phyloP scores from a whole-genome alignment of 2,113 vertebrate species.

The Trinectes maculatus region DNA sequence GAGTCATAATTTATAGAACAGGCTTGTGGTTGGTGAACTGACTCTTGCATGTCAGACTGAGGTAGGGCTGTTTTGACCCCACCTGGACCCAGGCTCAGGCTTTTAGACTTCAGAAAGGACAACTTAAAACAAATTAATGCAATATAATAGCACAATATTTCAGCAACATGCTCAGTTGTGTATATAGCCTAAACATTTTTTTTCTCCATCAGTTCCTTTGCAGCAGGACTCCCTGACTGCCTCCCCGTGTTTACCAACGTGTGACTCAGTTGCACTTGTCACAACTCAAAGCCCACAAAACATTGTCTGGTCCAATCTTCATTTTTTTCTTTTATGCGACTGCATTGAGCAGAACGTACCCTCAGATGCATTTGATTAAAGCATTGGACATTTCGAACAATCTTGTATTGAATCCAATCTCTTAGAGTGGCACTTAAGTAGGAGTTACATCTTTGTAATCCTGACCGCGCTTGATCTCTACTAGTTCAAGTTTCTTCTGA shows the following conservation, averaged over 20 bases:
- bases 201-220: neutral
- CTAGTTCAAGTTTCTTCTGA: neutral
- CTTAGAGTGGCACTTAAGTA: neutral
- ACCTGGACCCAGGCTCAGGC: neutral
- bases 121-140: neutral
- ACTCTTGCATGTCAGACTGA: conserved; percentile 3
- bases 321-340: conserved; percentile 7
- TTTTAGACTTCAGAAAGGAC: too few species aligned
- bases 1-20: conserved; percentile 53
- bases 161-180: too few species aligned
- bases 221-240: conserved; percentile 6
- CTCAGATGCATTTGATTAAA: conserved; percentile 11
- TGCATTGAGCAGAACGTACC: neutral
- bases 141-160: neutral
- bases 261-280: conserved; percentile 20
- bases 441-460: neutral
- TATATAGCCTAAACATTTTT: too few species aligned
- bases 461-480: neutral
- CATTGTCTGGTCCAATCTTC: conserved; percentile 11
- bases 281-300: conserved; percentile 21
- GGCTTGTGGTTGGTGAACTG: conserved; percentile 9
- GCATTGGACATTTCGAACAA: conserved; percentile 12
- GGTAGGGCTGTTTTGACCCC: conserved; percentile 16
- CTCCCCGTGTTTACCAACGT: conserved; percentile 11
- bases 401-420: conserved; percentile 11